Percentiles rank a stretch among this genome's conserved stretches.
Evolutionary conservation across 1,140 invertebrate genomes (phyloP).

Genomic region (Popillia japonica): DNA sequence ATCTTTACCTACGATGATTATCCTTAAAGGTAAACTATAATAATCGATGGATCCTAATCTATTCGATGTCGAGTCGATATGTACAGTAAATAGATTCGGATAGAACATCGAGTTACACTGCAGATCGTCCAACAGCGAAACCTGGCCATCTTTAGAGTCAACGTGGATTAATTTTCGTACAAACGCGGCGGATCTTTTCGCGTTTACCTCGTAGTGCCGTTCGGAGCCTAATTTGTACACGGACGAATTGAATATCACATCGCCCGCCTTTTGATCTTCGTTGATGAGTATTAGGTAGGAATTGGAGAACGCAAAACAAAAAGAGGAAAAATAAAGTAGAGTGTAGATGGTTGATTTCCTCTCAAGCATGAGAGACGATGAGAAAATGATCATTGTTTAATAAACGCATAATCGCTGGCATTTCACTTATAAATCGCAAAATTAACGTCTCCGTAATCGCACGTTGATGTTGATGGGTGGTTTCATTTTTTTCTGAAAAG

Average conservation of each 20-base stretch:
- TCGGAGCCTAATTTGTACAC: constrained; percentile 79
- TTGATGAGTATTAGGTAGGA: constrained; percentile 76
- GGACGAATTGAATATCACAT: constrained; percentile 80
- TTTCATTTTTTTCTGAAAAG: constrained; percentile 35
- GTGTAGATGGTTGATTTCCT: constrained; percentile 30
- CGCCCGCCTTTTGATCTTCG: constrained; percentile 71
- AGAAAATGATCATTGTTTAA: constrained; percentile 43
- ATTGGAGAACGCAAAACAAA: constrained; percentile 36
- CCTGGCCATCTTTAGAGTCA: constrained; percentile 75
- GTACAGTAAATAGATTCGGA: constrained; percentile 84
- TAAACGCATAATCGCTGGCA: constrained; percentile 35
- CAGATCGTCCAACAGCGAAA: constrained; percentile 76
- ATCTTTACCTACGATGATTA: constrained; percentile 77
- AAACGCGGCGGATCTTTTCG: constrained; percentile 80
- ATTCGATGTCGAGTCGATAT: constrained; percentile 84
- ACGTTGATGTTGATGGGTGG: background rate
- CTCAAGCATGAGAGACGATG: constrained; percentile 43
- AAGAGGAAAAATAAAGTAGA: constrained; percentile 38
- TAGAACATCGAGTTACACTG: constrained; percentile 83
- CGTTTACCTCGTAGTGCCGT: constrained; percentile 77
- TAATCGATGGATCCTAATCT: constrained; percentile 81
- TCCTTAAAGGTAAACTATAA: constrained; percentile 80
- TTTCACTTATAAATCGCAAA: constrained; percentile 2
- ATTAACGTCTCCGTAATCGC: background rate
- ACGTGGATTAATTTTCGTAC: constrained; percentile 80